Percentiles rank a stretch among this genome's conserved stretches.
phyloP scores from a whole-genome alignment of 2,888 invertebrate genomes.

The Volucella inanis region DNA sequence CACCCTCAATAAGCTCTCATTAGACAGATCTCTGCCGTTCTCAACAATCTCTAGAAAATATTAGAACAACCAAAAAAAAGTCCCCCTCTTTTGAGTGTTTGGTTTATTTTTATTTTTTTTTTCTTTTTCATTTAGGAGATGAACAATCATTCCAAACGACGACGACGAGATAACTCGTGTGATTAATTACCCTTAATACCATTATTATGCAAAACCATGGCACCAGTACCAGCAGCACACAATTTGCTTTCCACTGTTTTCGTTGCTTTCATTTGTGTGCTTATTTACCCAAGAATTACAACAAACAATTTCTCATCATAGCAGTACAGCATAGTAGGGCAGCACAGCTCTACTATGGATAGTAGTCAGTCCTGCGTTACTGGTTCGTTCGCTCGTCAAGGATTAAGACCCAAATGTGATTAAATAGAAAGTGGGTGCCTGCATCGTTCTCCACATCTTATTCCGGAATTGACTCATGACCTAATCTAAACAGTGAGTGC shows the following conservation, averaged over 20 bases:
- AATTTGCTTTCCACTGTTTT: conserved; percentile 61
- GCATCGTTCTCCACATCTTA: conserved; percentile 59
- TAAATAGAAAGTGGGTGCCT: conserved; percentile 59
- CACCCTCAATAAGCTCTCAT: conserved; percentile 13
- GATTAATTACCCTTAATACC: conserved; percentile 74
- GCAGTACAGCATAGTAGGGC: background rate
- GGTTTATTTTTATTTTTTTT: background rate
- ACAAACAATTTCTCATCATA: conserved; percentile 68
- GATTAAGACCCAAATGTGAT: conserved; percentile 72
- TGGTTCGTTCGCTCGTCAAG: conserved; percentile 53
- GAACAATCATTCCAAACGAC: conserved; percentile 62
- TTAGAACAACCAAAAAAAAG: conserved; percentile 25
- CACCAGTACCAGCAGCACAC: conserved; percentile 70
- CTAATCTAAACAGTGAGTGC: conserved; percentile 71
- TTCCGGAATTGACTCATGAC: conserved; percentile 74
- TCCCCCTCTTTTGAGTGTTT: conserved; percentile 8
- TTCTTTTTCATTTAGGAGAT: conserved; percentile 44
- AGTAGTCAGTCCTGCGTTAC: no score
- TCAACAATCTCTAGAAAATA: conserved; percentile 1
- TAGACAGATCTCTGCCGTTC: background rate
- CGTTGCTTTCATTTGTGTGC: conserved; percentile 67
- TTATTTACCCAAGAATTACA: conserved; percentile 71
- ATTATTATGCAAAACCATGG: conserved; percentile 74
- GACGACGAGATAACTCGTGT: conserved; percentile 69
- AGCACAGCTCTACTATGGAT: background rate